These are phyloP conservation scores for Pilophorus perplexus DNA, from an alignment of 2,888 invertebrate species.

Conservation along the genomic window DNA sequence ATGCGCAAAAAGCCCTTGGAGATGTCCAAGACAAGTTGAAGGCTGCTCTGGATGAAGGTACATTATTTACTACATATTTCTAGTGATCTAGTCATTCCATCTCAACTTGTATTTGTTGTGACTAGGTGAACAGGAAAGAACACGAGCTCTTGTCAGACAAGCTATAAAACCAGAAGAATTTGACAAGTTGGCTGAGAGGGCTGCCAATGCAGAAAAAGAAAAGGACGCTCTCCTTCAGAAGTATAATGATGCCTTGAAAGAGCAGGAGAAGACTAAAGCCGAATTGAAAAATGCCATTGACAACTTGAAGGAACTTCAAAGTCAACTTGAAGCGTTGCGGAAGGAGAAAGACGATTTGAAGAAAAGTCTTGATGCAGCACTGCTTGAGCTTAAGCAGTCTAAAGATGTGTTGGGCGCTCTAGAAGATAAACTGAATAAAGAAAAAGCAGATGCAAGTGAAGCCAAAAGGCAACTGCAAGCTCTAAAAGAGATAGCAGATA, in stretches of 20 bases:
- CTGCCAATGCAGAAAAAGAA: too few relatives aligned
- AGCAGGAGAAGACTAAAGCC: too few relatives aligned
- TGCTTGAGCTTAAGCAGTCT: slow-evolving; percentile 2
- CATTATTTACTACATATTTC: too few relatives aligned
- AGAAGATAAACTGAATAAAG: slow-evolving; percentile 23
- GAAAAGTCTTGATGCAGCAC: not conserved
- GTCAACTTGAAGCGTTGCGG: too few relatives aligned
- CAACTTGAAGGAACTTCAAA: too few relatives aligned
- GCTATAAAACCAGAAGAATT: slow-evolving; percentile 5
- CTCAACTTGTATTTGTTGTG: too few relatives aligned
- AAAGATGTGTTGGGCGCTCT: not conserved
- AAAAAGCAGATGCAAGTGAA: slow-evolving; percentile 18
- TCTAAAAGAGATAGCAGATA: slow-evolving; percentile 4
- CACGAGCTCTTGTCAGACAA: not conserved
- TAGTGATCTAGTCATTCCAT: too few relatives aligned
- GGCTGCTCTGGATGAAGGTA: not conserved
- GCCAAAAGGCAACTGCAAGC: slow-evolving; percentile 18
- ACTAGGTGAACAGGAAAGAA: slow-evolving; percentile 1
- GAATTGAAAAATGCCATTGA: too few relatives aligned
- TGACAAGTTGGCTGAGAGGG: not conserved
- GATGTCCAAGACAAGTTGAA: not conserved
- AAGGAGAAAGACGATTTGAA: not conserved
- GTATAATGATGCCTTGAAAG: too few relatives aligned
- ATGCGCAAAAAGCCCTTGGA: not conserved
- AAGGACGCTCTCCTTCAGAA: too few relatives aligned